These are phyloP conservation scores for Apostichopus japonicus DNA, from an alignment of 35 echinoderm and acorn worm genomes.

Conservation along the genomic window DNA sequence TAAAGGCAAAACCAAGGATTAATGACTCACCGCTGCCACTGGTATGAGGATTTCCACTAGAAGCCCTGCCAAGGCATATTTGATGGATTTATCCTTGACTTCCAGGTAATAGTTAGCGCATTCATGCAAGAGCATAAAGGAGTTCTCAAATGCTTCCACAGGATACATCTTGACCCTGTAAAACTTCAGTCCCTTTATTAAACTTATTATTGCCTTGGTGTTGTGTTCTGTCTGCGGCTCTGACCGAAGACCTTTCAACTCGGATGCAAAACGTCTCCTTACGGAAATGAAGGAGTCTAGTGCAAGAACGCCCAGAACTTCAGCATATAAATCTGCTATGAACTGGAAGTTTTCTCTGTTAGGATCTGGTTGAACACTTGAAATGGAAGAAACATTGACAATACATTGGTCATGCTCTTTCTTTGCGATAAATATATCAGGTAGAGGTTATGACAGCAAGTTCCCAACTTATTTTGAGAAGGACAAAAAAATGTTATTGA, in stretches of 20 bases:
- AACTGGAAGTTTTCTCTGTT: conserved; percentile 97
- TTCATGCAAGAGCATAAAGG: conserved; percentile 89
- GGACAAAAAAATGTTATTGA: no score
- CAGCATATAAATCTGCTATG: conserved; percentile 94
- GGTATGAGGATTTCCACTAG: conserved; percentile 93
- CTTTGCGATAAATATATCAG: no score
- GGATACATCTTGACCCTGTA: conserved; percentile 96
- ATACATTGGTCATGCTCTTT: no score
- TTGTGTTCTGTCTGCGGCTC: conserved; percentile 94
- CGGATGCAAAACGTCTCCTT: conserved; percentile 75
- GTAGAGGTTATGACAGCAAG: no score
- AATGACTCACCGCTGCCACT: conserved; percentile 88
- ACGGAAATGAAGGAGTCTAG: conserved; percentile 84
- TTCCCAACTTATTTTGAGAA: no score
- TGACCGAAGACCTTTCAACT: conserved; percentile 93
- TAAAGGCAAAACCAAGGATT: background rate
- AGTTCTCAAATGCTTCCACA: conserved; percentile 92
- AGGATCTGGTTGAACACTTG: conserved; percentile 79
- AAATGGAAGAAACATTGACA: background rate
- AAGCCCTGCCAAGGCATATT: conserved; percentile 90
- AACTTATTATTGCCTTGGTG: conserved; percentile 91
- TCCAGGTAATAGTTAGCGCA: conserved; percentile 98
- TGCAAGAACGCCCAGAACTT: conserved; percentile 89
- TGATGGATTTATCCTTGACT: conserved; percentile 96
- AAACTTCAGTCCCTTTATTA: conserved; percentile 98